Percentiles rank a stretch among this genome's conserved stretches.
Conservation (phyloP, 2,888 invertebrate species). For the Chrysolina haemoptera region DNA sequence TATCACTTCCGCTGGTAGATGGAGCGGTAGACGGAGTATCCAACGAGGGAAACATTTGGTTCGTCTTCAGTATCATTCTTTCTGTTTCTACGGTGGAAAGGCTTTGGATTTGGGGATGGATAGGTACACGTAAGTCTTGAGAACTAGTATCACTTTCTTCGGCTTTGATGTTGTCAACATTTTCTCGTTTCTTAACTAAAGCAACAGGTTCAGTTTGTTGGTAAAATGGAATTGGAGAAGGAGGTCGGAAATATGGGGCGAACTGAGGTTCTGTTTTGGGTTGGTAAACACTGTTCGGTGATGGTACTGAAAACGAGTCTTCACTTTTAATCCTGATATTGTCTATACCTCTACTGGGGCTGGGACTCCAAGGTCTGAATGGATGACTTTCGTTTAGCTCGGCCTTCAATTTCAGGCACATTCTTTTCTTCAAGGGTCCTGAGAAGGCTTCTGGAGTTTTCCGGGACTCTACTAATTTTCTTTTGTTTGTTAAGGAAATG, state of each 20-base stretch:
- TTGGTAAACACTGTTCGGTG: constrained; percentile 45
- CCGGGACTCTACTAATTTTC: constrained; percentile 79
- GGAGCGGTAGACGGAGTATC: constrained; percentile 35
- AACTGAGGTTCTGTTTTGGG: constrained; percentile 46
- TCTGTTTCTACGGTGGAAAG: constrained; percentile 61
- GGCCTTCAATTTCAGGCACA: constrained; percentile 72
- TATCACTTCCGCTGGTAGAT: constrained; percentile 24
- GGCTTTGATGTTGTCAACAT: constrained; percentile 36
- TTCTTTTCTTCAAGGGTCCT: constrained; percentile 81
- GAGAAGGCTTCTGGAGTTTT: constrained; percentile 69
- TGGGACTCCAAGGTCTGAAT: constrained; percentile 79
- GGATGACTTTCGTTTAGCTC: constrained; percentile 68
- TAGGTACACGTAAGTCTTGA: constrained; percentile 60
- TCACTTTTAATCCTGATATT: constrained; percentile 36
- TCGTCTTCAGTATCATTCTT: constrained; percentile 59
- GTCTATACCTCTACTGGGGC: constrained; percentile 29
- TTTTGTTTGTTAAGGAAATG: constrained; percentile 76
- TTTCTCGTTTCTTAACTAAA: constrained; percentile 58
- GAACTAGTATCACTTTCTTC: constrained; percentile 38
- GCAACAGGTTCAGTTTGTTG: constrained; percentile 59
- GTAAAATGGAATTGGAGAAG: constrained; percentile 56
- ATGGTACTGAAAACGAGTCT: constrained; percentile 47
- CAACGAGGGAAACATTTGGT: constrained; percentile 62
- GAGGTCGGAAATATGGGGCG: constrained; percentile 62
- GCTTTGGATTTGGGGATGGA: constrained; percentile 60